Percentiles rank a stretch among this genome's conserved stretches.
These are phyloP conservation scores for Pedicia rivosa DNA, from an alignment of 2,888 invertebrate species.

Conservation along the genomic window DNA sequence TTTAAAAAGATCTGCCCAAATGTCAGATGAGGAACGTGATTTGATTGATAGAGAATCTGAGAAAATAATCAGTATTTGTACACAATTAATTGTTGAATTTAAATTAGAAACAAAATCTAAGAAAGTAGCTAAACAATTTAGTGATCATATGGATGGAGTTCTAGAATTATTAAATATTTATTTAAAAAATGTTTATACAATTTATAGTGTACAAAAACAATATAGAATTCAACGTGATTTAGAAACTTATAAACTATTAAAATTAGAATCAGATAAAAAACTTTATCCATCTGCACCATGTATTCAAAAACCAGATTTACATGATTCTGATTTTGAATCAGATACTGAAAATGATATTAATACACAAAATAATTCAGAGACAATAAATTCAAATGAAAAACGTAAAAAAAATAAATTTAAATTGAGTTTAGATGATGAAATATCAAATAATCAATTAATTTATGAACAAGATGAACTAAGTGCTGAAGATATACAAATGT, in stretches of 20 bases:
- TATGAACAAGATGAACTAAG: constrained; percentile 52
- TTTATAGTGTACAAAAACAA: constrained; percentile 79
- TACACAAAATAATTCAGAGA: constrained; percentile 5
- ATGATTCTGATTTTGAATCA: constrained; percentile 5
- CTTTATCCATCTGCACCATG: constrained; percentile 24
- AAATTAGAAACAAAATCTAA: constrained; percentile 38
- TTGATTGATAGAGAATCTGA: constrained; percentile 76
- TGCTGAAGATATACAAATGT: constrained; percentile 81
- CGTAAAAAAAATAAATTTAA: constrained; percentile 18
- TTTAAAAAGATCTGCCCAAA: constrained; percentile 46
- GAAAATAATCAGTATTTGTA: constrained; percentile 66
- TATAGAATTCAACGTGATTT: constrained; percentile 71
- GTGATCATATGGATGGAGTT: constrained; percentile 63
- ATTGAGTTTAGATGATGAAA: constrained; percentile 21
- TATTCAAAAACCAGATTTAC: too few relatives aligned
- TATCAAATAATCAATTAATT: constrained; percentile 8
- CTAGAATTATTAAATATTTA: constrained; percentile 61
- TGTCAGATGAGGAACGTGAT: constrained; percentile 75
- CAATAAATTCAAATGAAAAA: constrained; percentile 3
- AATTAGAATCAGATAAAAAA: constrained; percentile 37
- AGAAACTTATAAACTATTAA: constrained; percentile 66
- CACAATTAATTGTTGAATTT: constrained; percentile 58
- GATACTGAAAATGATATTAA: constrained; percentile 8
- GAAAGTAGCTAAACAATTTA: constrained; percentile 43
- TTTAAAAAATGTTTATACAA: constrained; percentile 69